These are phyloP conservation scores for Arion vulgaris DNA, from an alignment of 1,140 invertebrate genomes.

Conservation along the genomic window DNA sequence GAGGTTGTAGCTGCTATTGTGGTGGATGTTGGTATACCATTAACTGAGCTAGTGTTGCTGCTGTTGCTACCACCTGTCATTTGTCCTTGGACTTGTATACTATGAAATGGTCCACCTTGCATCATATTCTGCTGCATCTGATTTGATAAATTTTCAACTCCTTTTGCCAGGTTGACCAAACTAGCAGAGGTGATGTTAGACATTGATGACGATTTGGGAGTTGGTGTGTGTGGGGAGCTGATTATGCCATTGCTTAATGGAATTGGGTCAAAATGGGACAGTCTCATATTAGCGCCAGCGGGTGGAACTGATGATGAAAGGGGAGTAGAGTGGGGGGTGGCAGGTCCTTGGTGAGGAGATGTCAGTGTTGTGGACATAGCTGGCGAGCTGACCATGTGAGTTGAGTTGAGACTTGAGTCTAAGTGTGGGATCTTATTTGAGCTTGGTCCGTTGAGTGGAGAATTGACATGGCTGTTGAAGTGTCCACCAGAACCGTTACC, in stretches of 20 bases:
- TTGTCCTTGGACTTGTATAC: conserved; percentile 70
- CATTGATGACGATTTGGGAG: conserved; percentile 56
- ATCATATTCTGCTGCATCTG: conserved; percentile 73
- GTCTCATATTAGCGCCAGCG: conserved; percentile 64
- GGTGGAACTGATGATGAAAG: conserved; percentile 47
- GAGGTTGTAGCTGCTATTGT: neutral
- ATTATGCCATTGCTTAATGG: conserved; percentile 40
- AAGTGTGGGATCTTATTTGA: conserved; percentile 61
- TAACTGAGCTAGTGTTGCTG: neutral
- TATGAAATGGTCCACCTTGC: conserved; percentile 72
- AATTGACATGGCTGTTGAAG: conserved; percentile 41
- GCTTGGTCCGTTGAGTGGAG: conserved; percentile 33
- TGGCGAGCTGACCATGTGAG: conserved; percentile 33
- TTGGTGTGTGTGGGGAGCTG: conserved; percentile 51
- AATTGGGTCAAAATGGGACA: conserved; percentile 67
- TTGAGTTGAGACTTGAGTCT: conserved; percentile 66
- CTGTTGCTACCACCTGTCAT: conserved; percentile 34
- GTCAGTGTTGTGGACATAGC: conserved; percentile 12
- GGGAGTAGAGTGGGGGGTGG: conserved; percentile 49
- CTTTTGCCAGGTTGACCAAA: conserved; percentile 71
- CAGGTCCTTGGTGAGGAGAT: conserved; percentile 43
- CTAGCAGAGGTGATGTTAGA: conserved; percentile 72
- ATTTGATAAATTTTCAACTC: conserved; percentile 71
- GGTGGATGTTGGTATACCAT: neutral
- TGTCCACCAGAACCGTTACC: neutral